A percentile compares a stretch with the other conserved stretches of the same genome.
Conservation (phyloP, 2,888 invertebrate genomes). For the Endotricha flammealis region DNA sequence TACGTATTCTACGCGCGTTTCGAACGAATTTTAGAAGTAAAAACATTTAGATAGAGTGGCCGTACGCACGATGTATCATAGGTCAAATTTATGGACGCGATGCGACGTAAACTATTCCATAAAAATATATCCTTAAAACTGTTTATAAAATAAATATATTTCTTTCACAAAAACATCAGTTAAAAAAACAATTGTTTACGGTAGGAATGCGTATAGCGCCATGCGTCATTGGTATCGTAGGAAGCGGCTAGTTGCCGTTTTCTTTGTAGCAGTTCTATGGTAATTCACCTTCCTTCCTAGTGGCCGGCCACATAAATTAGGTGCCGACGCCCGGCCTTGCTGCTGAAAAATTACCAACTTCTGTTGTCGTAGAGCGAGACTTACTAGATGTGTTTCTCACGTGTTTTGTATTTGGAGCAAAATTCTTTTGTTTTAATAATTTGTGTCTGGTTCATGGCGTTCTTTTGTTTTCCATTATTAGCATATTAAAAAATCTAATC, state of each 20-base stretch:
- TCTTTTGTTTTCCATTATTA: too few species aligned
- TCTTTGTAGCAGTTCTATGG: slow-evolving; percentile 70
- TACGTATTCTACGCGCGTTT: slow-evolving; percentile 7
- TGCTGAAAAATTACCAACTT: slow-evolving; percentile 69
- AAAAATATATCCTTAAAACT: slow-evolving; percentile 1
- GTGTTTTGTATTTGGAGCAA: neutral
- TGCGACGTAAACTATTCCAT: neutral
- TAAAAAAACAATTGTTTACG: neutral
- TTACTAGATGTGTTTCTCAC: slow-evolving; percentile 25
- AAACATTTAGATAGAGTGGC: slow-evolving; percentile 6
- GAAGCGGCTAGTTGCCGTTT: slow-evolving; percentile 52
- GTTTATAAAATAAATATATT: too few species aligned
- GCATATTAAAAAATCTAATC: too few species aligned
- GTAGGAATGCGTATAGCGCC: slow-evolving; percentile 22
- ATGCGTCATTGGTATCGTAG: slow-evolving; percentile 49
- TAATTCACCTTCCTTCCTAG: slow-evolving; percentile 69
- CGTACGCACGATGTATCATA: slow-evolving; percentile 8
- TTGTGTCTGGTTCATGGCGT: too few species aligned
- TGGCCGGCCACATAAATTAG: slow-evolving; percentile 63
- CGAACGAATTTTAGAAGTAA: slow-evolving; percentile 7
- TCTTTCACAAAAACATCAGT: too few species aligned
- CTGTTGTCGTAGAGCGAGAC: slow-evolving; percentile 41
- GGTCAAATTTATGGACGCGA: slow-evolving; percentile 4
- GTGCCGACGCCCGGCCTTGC: slow-evolving; percentile 55
- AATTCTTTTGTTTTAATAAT: slow-evolving; percentile 1